phyloP scores from a whole-genome alignment of 2,113 vertebrate genomes.

The Colaptes auratus region DNA sequence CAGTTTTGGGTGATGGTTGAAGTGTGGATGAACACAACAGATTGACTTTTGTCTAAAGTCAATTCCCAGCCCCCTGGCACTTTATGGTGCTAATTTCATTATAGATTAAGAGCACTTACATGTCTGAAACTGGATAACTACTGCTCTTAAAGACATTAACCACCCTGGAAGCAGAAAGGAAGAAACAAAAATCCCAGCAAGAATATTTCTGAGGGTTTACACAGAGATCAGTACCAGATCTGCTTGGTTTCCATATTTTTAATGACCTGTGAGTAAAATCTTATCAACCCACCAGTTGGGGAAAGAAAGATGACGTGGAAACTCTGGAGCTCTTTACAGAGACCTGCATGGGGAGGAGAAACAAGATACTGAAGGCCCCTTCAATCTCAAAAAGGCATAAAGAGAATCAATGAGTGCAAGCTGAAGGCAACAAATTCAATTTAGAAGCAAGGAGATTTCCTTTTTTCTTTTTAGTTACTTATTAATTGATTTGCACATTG shows the following conservation, averaged over 20 bases:
- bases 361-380: neutral
- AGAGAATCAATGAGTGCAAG: neutral
- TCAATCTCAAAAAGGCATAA: neutral
- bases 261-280: neutral
- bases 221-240: neutral
- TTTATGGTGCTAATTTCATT: neutral
- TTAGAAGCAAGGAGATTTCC: neutral
- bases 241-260: neutral
- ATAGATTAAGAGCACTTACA: neutral
- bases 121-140: neutral
- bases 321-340: neutral
- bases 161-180: neutral
- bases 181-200: neutral
- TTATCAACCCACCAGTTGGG: neutral
- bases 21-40: neutral
- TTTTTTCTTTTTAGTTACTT: neutral
- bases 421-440: neutral
- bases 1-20: neutral
- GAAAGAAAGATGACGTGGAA: neutral
- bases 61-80: neutral
- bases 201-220: neutral
- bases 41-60: neutral
- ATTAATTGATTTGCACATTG: neutral
- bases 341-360: neutral
- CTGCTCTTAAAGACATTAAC: neutral